Conservation (phyloP, 2,888 invertebrate species). For the Uloborus plumipes region DNA sequence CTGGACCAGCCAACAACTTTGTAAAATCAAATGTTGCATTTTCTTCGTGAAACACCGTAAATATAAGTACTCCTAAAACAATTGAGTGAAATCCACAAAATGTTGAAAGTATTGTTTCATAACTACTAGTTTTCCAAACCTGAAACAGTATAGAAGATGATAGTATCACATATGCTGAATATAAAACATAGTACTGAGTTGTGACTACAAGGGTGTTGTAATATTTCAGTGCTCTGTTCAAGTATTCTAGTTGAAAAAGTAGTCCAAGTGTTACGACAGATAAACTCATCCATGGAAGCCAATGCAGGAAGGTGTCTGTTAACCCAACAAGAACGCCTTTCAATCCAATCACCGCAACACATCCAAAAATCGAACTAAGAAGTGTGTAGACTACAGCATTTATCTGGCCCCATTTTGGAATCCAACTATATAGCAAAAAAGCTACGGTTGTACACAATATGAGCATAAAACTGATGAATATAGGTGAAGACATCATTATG, state of each 20-base stretch:
- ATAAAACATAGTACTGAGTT: constrained; percentile 47
- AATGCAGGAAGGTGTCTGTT: constrained; percentile 37
- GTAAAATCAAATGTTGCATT: constrained; percentile 40
- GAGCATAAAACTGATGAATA: constrained; percentile 18
- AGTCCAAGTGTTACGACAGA: constrained; percentile 9
- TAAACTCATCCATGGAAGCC: constrained; percentile 35
- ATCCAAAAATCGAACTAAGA: constrained; percentile 51
- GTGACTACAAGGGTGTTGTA: constrained; percentile 49
- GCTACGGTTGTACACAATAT: not conserved
- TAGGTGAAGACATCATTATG: constrained; percentile 17
- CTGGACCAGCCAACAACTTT: constrained; percentile 27
- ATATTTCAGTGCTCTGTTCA: constrained; percentile 35
- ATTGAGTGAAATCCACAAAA: constrained; percentile 26
- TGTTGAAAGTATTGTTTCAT: constrained; percentile 20
- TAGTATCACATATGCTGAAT: constrained; percentile 33
- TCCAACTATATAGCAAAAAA: constrained; percentile 10
- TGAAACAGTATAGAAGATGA: constrained; percentile 38
- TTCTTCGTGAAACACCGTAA: constrained; percentile 48
- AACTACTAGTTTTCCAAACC: constrained; percentile 27
- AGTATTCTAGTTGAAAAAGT: constrained; percentile 34
- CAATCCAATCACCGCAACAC: constrained; percentile 23
- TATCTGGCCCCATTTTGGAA: constrained; percentile 29
- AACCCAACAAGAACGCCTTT: constrained; percentile 33
- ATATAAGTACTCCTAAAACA: constrained; percentile 34
- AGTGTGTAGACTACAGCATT: constrained; percentile 35